A percentile compares a stretch with the other conserved stretches of the same genome.
Evolutionary conservation across 2,888 invertebrate species (phyloP).

Genomic region (Oegoconia quadripuncta): DNA sequence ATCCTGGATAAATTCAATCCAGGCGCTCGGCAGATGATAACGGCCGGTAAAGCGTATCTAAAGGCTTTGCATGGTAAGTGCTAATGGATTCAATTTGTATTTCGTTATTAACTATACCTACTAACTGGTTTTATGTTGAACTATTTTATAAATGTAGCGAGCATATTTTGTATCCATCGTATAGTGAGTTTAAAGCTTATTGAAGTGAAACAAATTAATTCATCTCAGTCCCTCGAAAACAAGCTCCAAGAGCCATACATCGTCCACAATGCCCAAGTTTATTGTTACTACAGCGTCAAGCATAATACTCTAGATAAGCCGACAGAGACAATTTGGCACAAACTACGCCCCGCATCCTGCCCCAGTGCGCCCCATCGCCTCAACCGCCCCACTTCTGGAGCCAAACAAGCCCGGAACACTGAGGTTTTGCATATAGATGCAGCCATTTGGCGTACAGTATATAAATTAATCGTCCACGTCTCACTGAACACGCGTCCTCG

Average conservation of each 20-base stretch:
- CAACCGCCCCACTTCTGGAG: constrained; percentile 52
- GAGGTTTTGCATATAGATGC: constrained; percentile 76
- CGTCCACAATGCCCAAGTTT: constrained; percentile 17
- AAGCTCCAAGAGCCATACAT: constrained; percentile 13
- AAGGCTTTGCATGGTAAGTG: constrained; percentile 95
- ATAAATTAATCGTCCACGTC: constrained; percentile 70
- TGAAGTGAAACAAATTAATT: constrained; percentile 9
- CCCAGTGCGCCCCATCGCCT: constrained; percentile 2
- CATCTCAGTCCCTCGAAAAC: constrained; percentile 4
- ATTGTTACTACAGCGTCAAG: constrained; percentile 28
- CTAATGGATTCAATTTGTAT: not conserved
- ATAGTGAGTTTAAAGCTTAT: constrained; percentile 1
- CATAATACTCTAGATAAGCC: constrained; percentile 76
- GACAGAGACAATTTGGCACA: constrained; percentile 76
- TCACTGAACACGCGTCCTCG: constrained; percentile 56
- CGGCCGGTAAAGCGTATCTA: constrained; percentile 95
- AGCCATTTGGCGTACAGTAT: constrained; percentile 70
- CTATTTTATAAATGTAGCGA: not conserved
- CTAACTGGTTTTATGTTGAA: not conserved
- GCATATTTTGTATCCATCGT: too few relatives aligned
- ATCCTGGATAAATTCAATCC: constrained; percentile 98
- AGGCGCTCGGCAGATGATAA: constrained; percentile 94
- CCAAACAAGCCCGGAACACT: constrained; percentile 63
- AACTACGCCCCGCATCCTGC: constrained; percentile 45
- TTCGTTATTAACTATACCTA: not conserved